Base-by-base conservation (phyloP, 2,113 vertebrate species). In the Corydoras sp. region DNA sequence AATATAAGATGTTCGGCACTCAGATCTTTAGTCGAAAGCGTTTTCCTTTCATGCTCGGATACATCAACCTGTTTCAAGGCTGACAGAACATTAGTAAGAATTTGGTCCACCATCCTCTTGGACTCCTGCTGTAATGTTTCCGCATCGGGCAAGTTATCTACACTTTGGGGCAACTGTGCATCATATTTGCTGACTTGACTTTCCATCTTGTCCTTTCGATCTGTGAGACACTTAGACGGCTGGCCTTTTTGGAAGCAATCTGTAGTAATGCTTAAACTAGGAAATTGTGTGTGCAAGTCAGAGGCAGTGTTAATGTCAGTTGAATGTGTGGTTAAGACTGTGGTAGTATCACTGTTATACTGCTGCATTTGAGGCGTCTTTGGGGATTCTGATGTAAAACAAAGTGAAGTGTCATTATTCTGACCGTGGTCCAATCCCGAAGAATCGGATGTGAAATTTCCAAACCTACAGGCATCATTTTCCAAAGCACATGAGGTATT, bases 71-170 rank as follows among this genome's bases (percentile, higher is more conserved):
- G 72, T 29, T 81, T 63, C 31, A 84, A 49, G 15, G 80, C 74
- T 13, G 64, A 54, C 10, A 84, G 58, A 24, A 81, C 79, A 58
- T 79, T 84, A 54, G 29, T 77, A n/a, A 82, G 53, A 56, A 84
- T 79, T 58, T 8, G 62, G 10, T 81, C 70, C 11, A 84, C 78
- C 71, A 82, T 71, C 10, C 55, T 74, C 49, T 61, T 77, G 55
- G 83, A 81, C 61, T 81, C 76, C 9, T 48, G 14, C 18, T 62
- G 62, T 50, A 82, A 62, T 10, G 58, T 70, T 7, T 74, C 13
- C 51, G 55, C 53, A 30, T 74, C 76, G 18, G 18, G 18, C 18
- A 24, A 24, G 18, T 24, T 24, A 24, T 24, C 18, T 24, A 24
- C 18, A 24, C 18, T 24, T 24, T 24, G 18, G 18, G 18, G 18